A percentile compares a stretch with the other conserved stretches of the same genome.
These are phyloP conservation scores for Otolemur garnettii DNA, from an alignment of 2,113 vertebrate species.

Conservation along the genomic window DNA sequence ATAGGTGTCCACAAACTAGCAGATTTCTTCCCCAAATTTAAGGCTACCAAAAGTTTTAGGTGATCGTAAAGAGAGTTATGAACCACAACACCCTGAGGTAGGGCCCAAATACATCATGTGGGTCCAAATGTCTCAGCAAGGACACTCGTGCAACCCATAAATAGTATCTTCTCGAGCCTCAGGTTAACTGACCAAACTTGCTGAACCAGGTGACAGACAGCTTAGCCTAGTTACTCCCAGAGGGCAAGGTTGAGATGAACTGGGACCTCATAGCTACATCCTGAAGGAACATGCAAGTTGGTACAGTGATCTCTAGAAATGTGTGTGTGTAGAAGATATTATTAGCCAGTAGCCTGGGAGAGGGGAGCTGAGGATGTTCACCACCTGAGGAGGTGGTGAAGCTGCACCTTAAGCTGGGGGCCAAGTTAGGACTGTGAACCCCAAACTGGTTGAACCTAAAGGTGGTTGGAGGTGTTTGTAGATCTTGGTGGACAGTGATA, in stretches of 20 bases:
- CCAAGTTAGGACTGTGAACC: background rate
- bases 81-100: no score
- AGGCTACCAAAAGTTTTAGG: background rate
- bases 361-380: background rate
- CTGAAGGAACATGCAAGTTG: background rate
- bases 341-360: background rate
- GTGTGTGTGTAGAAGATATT: background rate
- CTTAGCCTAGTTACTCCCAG: background rate
- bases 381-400: background rate
- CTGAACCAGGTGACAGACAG: background rate
- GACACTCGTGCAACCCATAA: background rate
- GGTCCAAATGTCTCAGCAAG: background rate
- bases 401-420: no score
- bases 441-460: background rate
- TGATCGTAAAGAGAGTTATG: background rate
- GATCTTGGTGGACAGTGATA: background rate
- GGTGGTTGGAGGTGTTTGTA: background rate
- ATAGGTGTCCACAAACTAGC: background rate
- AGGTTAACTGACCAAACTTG: background rate
- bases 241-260: background rate
- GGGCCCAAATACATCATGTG: no score
- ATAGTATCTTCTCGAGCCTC: background rate
- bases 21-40: background rate
- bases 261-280: no score
- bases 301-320: background rate